Evolutionary conservation across 2,113 vertebrate species (phyloP), one percentile per base, ranked within the genome.

Genomic region (Mastomys natalensis): DNA sequence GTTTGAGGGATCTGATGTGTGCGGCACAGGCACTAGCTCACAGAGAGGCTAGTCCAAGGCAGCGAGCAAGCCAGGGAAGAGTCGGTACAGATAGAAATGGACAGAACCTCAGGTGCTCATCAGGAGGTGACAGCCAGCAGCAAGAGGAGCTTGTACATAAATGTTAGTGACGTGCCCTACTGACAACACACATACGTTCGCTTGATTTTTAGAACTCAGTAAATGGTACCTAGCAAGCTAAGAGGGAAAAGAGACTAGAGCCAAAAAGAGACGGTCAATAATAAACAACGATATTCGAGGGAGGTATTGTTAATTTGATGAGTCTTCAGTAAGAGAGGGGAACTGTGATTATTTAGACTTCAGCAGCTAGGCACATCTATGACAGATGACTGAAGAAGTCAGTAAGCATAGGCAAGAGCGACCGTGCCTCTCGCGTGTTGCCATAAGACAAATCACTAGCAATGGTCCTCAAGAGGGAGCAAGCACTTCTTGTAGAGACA

Each of bases 21-120:
- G n/a, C n/a, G 68, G 37, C 21, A 43, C 4, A 62, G 19, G 37
- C 60, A 24, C 62, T 51, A 64, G 58, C 29, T 31, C 77, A n/a
- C 29, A 45, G 82, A 77, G 66, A 55, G 64, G 12, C 21, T 26
- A 85, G 5, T 37, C 87, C 53, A 55, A 26, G 70, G 43, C 60
- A 73, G 85, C 55, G 55, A 88, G 62, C 74, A 15, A 58, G 93
- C 21, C 21, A 40, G 45, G 45, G 62, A 93, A 51, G 37, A 86
- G 29, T 26, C 1, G 24, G 26, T 29, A 40, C 81, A 84, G 60
- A 48, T 70, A 48, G 34, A 91, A 11, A 84, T 95, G 77, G 94
- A 94, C 77, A 91, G 91, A 81, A 53, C 72, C 95, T 51, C 94
- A 85, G 64, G 19, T 96, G 70, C 11, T 95, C 87, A 78, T 94